A percentile compares a stretch with the other conserved stretches of the same genome.
phyloP scores from a whole-genome alignment of 1,140 invertebrate species.

The Dreissena rostriformis region DNA sequence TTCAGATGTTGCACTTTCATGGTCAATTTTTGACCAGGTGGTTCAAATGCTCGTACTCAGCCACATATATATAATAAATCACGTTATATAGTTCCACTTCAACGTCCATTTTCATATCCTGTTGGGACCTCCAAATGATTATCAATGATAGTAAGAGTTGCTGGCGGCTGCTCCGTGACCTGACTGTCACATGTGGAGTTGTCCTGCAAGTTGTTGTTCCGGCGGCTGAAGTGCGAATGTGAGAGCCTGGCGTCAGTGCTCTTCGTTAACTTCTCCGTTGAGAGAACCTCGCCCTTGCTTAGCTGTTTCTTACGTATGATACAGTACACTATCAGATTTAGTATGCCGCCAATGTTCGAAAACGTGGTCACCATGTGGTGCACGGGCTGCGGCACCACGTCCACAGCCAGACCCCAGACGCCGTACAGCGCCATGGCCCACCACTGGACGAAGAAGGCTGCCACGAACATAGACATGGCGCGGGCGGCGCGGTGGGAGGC shows the following conservation, averaged over 20 bases:
- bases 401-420: constrained; percentile 53
- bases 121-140: background rate
- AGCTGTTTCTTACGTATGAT: constrained; percentile 54
- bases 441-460: constrained; percentile 67
- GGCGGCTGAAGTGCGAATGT: background rate
- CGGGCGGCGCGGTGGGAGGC: constrained; percentile 57
- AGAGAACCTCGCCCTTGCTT: constrained; percentile 24
- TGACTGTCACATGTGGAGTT: background rate
- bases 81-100: too few relatives aligned
- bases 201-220: background rate
- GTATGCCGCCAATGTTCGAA: constrained; percentile 60
- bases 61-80: too few relatives aligned
- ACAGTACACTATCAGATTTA: constrained; percentile 61
- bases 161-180: background rate
- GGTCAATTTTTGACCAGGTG: too few relatives aligned
- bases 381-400: constrained; percentile 55
- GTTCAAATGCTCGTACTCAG: too few relatives aligned
- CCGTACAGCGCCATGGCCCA: constrained; percentile 64
- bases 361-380: constrained; percentile 63
- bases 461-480: constrained; percentile 62
- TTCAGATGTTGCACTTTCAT: too few relatives aligned
- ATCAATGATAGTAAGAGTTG: background rate
- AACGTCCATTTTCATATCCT: too few relatives aligned
- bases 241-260: background rate
- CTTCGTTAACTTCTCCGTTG: background rate